These are phyloP conservation scores for Leucoraja ocellata DNA, from an alignment of 2,797 vertebrate genomes.

Conservation along the genomic window DNA sequence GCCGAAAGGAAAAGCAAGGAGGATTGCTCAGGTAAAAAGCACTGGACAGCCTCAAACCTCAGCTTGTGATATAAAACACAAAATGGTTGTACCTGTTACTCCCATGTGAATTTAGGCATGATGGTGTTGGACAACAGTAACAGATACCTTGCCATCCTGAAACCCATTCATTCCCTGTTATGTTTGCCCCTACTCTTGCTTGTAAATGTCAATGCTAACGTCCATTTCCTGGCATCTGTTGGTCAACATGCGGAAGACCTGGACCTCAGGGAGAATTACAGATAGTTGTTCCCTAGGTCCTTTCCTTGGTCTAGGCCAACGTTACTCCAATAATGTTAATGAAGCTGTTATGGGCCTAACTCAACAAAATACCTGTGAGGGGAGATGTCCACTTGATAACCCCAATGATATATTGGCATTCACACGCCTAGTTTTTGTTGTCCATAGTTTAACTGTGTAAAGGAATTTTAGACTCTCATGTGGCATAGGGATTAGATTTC, in stretches of 20 bases:
- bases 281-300: no score
- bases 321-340: neutral
- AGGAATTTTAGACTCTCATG: no score
- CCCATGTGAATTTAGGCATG: neutral
- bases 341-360: no score
- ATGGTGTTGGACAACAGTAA: neutral
- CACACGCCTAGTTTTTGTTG: no score
- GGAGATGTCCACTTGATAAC: no score
- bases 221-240: neutral
- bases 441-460: no score
- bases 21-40: neutral
- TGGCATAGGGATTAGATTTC: no score
- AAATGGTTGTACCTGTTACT: neutral
- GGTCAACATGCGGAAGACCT: neutral
- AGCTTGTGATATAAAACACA: neutral
- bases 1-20: constrained; percentile 49
- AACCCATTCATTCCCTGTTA: neutral
- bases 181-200: neutral
- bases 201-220: no score
- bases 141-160: neutral
- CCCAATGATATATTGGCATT: no score
- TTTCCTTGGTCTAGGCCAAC: neutral
- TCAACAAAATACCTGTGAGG: no score
- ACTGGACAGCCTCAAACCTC: neutral
- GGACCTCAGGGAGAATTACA: neutral